Evolutionary conservation across 2,888 invertebrate species (phyloP).

Genomic region (Tachina lurida): DNA sequence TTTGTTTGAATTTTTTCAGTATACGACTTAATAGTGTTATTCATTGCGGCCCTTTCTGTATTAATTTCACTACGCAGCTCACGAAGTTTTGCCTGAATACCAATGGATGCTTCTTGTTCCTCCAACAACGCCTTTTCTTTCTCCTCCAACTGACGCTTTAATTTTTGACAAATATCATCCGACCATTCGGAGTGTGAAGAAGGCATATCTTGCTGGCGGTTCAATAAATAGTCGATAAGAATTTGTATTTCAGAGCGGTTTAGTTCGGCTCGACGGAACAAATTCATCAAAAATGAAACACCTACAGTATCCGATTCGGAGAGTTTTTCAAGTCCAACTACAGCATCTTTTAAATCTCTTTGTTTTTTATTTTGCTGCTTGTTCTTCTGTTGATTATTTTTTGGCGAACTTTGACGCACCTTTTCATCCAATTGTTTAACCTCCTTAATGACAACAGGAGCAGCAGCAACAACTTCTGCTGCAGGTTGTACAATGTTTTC

Average conservation of each 20-base stretch:
- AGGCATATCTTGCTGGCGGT: constrained; percentile 92
- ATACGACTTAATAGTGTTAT: constrained; percentile 78
- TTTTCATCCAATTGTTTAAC: constrained; percentile 76
- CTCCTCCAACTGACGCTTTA: constrained; percentile 94
- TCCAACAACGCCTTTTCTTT: constrained; percentile 90
- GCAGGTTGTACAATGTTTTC: constrained; percentile 53
- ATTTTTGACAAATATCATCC: constrained; percentile 93
- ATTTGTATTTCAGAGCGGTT: constrained; percentile 94
- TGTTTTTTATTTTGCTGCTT: constrained; percentile 86
- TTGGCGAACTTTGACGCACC: constrained; percentile 78
- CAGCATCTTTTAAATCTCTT: constrained; percentile 77
- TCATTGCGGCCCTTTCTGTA: constrained; percentile 80
- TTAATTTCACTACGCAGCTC: constrained; percentile 87
- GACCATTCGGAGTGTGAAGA: constrained; percentile 92
- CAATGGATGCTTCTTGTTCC: constrained; percentile 89
- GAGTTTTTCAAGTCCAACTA: constrained; percentile 83
- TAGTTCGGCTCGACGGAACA: constrained; percentile 91
- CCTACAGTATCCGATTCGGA: constrained; percentile 88
- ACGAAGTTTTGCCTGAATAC: constrained; percentile 90
- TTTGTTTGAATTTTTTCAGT: constrained; percentile 79
- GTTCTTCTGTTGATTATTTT: constrained; percentile 76
- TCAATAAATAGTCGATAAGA: constrained; percentile 93
- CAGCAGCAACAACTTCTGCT: constrained; percentile 73
- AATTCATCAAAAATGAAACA: constrained; percentile 87
- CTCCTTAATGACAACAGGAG: constrained; percentile 76